These are phyloP conservation scores for Carapus acus DNA, from an alignment of 2,797 vertebrate genomes.

Conservation along the genomic window DNA sequence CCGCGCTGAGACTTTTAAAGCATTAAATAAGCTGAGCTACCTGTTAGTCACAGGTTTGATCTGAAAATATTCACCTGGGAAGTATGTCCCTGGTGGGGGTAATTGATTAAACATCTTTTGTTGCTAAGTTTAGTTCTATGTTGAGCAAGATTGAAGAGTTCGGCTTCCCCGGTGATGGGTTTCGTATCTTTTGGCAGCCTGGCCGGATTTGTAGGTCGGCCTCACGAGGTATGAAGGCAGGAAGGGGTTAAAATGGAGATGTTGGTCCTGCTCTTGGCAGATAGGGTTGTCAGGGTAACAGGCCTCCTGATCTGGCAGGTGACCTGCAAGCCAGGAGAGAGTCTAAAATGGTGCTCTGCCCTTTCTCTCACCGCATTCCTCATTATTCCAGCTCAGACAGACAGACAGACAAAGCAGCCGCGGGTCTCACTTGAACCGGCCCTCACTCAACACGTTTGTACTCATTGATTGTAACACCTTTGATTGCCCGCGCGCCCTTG, in stretches of 20 bases:
- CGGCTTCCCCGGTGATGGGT: no score
- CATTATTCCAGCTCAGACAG: slow-evolving; percentile 30
- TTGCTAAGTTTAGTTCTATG: not conserved
- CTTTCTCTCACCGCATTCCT: slow-evolving; percentile 45
- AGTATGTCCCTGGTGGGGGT: slow-evolving; percentile 1
- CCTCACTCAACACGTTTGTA: no score
- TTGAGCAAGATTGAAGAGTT: no score
- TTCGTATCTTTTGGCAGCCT: no score
- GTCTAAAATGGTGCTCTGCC: slow-evolving; percentile 59
- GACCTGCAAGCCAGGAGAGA: slow-evolving; percentile 85
- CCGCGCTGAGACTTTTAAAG: slow-evolving; percentile 28
- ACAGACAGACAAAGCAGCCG: slow-evolving; percentile 42
- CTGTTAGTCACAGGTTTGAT: slow-evolving; percentile 5
- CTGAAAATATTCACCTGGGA: slow-evolving; percentile 6
- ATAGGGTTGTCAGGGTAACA: slow-evolving; percentile 91
- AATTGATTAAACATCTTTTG: slow-evolving; percentile 4
- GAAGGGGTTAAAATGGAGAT: slow-evolving; percentile 84
- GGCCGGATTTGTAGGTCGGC: not conserved
- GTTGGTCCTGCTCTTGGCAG: slow-evolving; percentile 81
- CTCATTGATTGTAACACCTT: slow-evolving; percentile 4
- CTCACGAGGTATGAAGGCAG: slow-evolving; percentile 19
- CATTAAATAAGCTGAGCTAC: slow-evolving; percentile 13
- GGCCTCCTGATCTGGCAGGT: slow-evolving; percentile 91
- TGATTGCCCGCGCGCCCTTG: not conserved
- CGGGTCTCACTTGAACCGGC: slow-evolving; percentile 67